Percentiles rank a stretch among this genome's conserved stretches.
Conservation (phyloP, 2,797 vertebrate species). For the Alca torda region DNA sequence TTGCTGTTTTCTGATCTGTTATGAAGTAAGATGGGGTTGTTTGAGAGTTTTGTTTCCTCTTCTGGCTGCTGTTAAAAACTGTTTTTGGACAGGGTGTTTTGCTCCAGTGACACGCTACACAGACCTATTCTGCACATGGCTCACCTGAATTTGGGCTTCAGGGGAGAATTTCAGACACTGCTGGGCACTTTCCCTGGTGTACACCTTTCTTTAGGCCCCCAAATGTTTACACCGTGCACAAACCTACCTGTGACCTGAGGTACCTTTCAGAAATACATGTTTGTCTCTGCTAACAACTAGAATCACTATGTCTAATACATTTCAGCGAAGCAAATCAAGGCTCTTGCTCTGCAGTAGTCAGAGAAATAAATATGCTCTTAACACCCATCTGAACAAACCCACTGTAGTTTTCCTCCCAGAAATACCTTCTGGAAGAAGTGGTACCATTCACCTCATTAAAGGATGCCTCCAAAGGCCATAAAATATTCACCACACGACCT, state of each 20-base stretch:
- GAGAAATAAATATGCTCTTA: background rate
- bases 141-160: background rate
- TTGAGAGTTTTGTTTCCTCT: background rate
- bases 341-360: background rate
- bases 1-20: constrained; percentile 5
- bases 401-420: background rate
- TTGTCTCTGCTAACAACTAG: background rate
- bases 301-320: accelerated
- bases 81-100: background rate
- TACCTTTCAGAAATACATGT: background rate
- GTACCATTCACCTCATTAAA: background rate
- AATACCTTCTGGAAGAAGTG: background rate
- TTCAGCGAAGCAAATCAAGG: background rate
- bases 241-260: background rate
- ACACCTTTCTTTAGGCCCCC: background rate
- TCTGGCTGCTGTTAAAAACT: background rate
- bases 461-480: accelerated
- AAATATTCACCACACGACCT: accelerated
- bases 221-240: background rate
- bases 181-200: background rate
- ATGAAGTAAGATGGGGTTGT: background rate
- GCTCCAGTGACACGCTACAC: accelerated
- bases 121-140: accelerated
- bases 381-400: accelerated
- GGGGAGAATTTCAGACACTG: background rate